These are phyloP conservation scores for Phodopus roborovskii DNA, from an alignment of 2,113 vertebrate genomes.

Conservation along the genomic window DNA sequence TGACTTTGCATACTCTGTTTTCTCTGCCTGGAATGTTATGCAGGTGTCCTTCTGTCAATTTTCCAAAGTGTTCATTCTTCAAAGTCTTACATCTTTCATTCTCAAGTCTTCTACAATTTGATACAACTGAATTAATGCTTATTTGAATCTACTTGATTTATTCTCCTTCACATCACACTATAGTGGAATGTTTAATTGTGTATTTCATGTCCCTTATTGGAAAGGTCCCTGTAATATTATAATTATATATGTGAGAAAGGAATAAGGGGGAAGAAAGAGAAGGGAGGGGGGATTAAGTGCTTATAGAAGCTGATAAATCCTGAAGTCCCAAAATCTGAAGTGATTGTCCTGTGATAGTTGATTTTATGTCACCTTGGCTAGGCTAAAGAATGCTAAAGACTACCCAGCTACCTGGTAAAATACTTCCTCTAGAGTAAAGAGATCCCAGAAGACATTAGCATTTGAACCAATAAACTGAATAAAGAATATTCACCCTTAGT, in stretches of 20 bases:
- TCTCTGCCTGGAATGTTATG: not conserved
- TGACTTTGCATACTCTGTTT: not conserved
- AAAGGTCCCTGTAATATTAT: not conserved
- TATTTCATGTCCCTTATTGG: not conserved
- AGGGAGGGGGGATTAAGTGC: not conserved
- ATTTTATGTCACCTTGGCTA: not conserved
- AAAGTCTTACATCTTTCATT: not conserved
- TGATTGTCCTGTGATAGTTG: not conserved
- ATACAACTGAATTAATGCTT: not conserved
- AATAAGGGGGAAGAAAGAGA: not conserved
- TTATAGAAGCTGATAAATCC: not conserved
- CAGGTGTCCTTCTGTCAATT: not conserved
- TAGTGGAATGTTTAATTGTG: not conserved
- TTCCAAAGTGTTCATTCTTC: not conserved
- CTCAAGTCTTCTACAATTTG: not conserved
- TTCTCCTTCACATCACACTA: not conserved
- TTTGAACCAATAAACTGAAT: not conserved
- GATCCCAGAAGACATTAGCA: not conserved
- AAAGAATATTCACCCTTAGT: not conserved
- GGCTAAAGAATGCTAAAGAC: not conserved
- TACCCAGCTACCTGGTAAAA: not conserved
- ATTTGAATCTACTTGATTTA: not conserved
- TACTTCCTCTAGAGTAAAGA: not conserved
- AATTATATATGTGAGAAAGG: not conserved
- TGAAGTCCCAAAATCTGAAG: not conserved